Evolutionary conservation across 2,797 vertebrate genomes (phyloP).

Genomic region (Atherinosoma microstoma): DNA sequence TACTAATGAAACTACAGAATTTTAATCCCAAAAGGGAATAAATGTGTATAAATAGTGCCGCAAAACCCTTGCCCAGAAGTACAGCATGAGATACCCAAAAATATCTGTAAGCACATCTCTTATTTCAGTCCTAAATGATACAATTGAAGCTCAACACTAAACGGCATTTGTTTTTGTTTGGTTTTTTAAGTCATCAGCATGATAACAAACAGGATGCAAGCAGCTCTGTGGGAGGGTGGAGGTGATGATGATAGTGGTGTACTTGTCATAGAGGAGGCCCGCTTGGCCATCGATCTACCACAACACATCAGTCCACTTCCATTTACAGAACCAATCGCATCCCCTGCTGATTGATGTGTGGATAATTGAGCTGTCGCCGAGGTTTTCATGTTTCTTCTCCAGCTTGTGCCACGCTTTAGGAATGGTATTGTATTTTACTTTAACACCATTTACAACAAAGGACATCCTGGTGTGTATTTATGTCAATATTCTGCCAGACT

Average conservation of each 20-base stretch:
- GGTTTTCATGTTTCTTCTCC: conserved; percentile 77
- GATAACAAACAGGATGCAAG: conserved; percentile 53
- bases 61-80: not conserved
- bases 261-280: conserved; percentile 65
- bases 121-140: not conserved
- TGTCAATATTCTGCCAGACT: conserved; percentile 74
- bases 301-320: conserved; percentile 74
- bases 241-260: conserved; percentile 60
- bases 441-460: conserved; percentile 74
- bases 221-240: conserved; percentile 49
- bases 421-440: conserved; percentile 82
- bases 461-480: conserved; percentile 77
- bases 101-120: not conserved
- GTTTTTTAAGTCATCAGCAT: conserved; percentile 51
- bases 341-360: conserved; percentile 80
- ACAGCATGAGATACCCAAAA: not conserved
- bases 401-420: conserved; percentile 65
- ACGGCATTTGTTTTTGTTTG: not conserved
- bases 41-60: not conserved
- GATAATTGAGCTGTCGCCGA: conserved; percentile 82
- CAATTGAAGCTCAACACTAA: conserved; percentile 4
- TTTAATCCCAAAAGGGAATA: not conserved
- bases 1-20: not conserved
- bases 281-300: conserved; percentile 79
- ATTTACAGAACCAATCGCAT: conserved; percentile 80